Conservation (phyloP, 1,140 invertebrate species). For the Cardiocondyla obscurior region DNA sequence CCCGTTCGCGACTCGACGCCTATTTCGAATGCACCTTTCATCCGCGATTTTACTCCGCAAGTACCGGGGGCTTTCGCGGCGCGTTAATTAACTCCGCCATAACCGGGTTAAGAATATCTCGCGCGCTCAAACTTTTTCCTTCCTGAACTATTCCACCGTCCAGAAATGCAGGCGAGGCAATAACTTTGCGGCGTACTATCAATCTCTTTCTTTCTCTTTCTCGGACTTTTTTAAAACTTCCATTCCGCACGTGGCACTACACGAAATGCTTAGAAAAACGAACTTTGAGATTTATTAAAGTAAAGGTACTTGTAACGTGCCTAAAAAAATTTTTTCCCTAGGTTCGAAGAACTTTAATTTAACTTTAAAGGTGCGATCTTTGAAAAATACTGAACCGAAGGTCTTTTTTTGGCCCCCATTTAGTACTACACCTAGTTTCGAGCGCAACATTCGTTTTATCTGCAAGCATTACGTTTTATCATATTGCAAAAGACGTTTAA, state of each 20-base stretch:
- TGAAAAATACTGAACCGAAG: no score
- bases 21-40: conserved; percentile 53
- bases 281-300: conserved; percentile 4
- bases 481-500: conserved; percentile 2
- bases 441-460: not conserved
- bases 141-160: not conserved
- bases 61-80: not conserved
- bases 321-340: not conserved
- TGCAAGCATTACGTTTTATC: not conserved
- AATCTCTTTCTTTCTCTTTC: conserved; percentile 30
- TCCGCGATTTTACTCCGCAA: conserved; percentile 37
- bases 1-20: conserved; percentile 44
- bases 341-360: not conserved
- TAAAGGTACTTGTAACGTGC: not conserved
- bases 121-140: conserved; percentile 19
- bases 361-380: no score
- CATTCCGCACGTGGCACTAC: not conserved
- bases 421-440: not conserved
- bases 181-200: conserved; percentile 22
- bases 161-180: not conserved
- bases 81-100: conserved; percentile 48
- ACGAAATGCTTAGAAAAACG: not conserved
- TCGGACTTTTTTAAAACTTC: conserved; percentile 22
- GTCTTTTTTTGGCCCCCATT: no score
- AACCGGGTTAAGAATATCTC: conserved; percentile 45